phyloP scores from a whole-genome alignment of 1,140 invertebrate species.

The Caerostris extrusa region DNA sequence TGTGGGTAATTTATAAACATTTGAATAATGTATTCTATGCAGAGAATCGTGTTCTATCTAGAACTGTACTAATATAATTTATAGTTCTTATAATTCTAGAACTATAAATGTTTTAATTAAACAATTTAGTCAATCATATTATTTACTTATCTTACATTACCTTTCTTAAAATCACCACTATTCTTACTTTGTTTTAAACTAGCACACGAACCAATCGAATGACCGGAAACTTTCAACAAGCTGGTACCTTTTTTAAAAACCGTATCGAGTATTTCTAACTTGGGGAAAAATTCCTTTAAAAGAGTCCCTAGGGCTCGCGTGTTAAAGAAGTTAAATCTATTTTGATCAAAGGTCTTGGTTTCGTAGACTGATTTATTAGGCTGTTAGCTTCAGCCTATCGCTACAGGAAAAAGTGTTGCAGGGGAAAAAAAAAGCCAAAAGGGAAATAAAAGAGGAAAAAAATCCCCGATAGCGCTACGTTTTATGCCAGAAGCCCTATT shows the following conservation, averaged over 20 bases:
- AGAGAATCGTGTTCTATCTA: too few relatives aligned
- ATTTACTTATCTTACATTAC: too few relatives aligned
- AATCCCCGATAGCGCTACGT: conserved; percentile 30
- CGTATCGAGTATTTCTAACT: background rate
- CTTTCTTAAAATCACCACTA: too few relatives aligned
- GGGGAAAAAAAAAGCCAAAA: conserved; percentile 22
- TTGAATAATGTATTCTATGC: too few relatives aligned
- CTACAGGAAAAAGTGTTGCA: background rate
- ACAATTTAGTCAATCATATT: too few relatives aligned
- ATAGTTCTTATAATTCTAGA: too few relatives aligned
- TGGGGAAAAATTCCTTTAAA: conserved; percentile 40
- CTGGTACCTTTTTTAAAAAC: conserved; percentile 12
- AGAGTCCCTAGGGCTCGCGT: background rate
- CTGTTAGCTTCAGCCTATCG: conserved; percentile 48
- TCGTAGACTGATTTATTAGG: conserved; percentile 73
- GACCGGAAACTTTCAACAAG: too few relatives aligned
- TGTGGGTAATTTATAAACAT: too few relatives aligned
- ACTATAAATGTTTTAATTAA: too few relatives aligned
- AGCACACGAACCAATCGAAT: too few relatives aligned
- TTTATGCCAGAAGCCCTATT: conserved; percentile 56
- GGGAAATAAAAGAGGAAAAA: background rate
- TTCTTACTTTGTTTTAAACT: too few relatives aligned
- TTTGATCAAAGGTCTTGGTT: conserved; percentile 71
- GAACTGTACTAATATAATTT: too few relatives aligned
- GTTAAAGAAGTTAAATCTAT: conserved; percentile 68